These are phyloP conservation scores for Caerostris darwini DNA, from an alignment of 1,140 invertebrate genomes.

Conservation along the genomic window DNA sequence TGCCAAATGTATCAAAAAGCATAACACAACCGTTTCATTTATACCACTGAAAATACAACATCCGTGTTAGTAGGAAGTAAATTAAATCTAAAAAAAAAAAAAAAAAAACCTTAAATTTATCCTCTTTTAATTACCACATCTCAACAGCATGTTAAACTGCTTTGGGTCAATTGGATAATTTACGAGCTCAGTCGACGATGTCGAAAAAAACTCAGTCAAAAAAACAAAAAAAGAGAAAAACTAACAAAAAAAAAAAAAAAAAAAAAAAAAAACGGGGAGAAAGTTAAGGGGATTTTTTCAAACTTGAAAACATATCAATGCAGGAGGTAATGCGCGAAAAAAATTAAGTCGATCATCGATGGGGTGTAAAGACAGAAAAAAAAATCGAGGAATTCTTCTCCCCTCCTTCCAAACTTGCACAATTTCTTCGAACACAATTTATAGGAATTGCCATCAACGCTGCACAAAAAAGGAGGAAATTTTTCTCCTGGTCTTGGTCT, in stretches of 20 bases:
- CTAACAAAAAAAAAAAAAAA: neutral
- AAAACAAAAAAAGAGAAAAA: neutral
- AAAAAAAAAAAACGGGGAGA: neutral
- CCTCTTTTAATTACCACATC: neutral
- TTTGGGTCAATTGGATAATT: constrained; percentile 5
- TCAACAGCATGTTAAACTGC: neutral
- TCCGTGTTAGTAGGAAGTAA: neutral
- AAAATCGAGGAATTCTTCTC: too few species aligned
- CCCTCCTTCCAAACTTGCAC: neutral
- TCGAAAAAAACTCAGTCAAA: neutral
- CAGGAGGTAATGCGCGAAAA: neutral
- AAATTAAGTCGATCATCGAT: constrained; percentile 5
- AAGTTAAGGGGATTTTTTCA: neutral
- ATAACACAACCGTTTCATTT: too few species aligned
- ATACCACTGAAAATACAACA: neutral
- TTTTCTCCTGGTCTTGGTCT: constrained; percentile 46
- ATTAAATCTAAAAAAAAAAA: neutral
- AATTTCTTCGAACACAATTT: constrained; percentile 67
- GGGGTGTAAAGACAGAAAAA: neutral
- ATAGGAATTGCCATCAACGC: constrained; percentile 72
- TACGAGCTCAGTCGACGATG: neutral
- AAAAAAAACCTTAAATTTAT: neutral
- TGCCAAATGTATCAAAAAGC: too few species aligned
- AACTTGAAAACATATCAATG: constrained; percentile 9
- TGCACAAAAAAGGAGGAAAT: constrained; percentile 43